Evolutionary conservation across 2,797 vertebrate species (phyloP), one percentile per base, ranked within the genome.

Genomic region (Yasuhikotakia modesta): DNA sequence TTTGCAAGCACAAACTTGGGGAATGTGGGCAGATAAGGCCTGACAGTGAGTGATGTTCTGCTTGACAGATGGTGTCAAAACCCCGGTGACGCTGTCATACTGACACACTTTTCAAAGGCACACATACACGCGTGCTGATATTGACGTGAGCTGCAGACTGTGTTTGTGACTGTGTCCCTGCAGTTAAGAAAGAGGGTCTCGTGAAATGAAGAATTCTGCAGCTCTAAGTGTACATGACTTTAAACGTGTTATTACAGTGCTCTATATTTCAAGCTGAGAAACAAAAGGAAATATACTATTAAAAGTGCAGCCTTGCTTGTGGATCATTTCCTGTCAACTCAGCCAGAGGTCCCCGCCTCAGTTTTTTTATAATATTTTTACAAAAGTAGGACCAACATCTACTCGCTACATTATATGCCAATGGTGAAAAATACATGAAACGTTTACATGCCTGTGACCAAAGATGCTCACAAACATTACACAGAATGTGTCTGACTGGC

Each of bases 41-140:
- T 92, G 93, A 93, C 92, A 93, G 91, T 89, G 85, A 87, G 87
- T 91, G 92, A 93, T 93, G 90, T 92, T 85, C 86, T 85, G 88
- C 82, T 85, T 93, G 92, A 93, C 92, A 93, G 91, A 39, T 39
- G 35, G 6, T 39, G 7, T 39, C 7, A 10, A 39, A 39, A 39
- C 35, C 35, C 35, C 6, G 7, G 35, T 39, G 35, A 93, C 86
- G 91, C 91, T 92, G 92, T 93, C 92, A 92, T 84, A 79, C 88
- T 92, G 91, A 93, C 91, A 91, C 93, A 92, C 91, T 92, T 93
- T 91, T 93, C 90, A 93, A 93, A 93, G 90, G 90, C 90, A 90
- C 89, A 90, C 88, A 87, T 81, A 65, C 75, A 81, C 78, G 84
- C 87, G 85, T 84, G 87, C 88, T 48, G 81, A 82, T 85, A 88